Conservation (phyloP, 1,140 invertebrate species). For the Drosophila arawakana region DNA sequence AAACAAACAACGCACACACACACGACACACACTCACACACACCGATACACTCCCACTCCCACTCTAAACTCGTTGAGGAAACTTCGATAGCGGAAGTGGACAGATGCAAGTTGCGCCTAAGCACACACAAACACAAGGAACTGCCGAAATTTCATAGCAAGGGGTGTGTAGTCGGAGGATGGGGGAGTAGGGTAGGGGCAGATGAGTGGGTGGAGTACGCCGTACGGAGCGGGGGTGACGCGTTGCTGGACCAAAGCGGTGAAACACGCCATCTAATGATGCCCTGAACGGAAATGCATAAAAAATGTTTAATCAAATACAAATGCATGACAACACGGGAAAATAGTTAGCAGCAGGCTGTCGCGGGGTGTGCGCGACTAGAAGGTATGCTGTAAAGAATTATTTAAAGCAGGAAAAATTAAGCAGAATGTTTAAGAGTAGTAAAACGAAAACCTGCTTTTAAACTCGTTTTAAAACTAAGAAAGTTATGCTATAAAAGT, state of each 20-base stretch:
- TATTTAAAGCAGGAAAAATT: too few relatives aligned
- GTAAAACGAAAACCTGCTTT: too few relatives aligned
- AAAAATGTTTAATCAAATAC: slow-evolving; percentile 82
- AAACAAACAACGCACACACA: slow-evolving; percentile 47
- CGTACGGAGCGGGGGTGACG: slow-evolving; percentile 24
- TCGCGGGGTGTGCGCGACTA: slow-evolving; percentile 1
- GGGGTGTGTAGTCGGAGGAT: slow-evolving; percentile 33
- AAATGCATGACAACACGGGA: slow-evolving; percentile 77
- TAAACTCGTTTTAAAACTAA: too few relatives aligned
- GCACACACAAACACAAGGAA: slow-evolving; percentile 47
- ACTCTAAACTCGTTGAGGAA: slow-evolving; percentile 1
- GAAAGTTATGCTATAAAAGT: too few relatives aligned
- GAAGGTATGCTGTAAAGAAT: neutral
- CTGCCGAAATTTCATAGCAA: slow-evolving; percentile 35
- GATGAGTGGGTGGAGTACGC: neutral
- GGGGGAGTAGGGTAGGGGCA: slow-evolving; percentile 11
- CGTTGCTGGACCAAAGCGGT: slow-evolving; percentile 62
- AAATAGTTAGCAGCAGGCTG: slow-evolving; percentile 35
- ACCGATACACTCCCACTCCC: too few relatives aligned
- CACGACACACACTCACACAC: slow-evolving; percentile 14
- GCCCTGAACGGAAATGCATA: slow-evolving; percentile 73
- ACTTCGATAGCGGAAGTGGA: slow-evolving; percentile 63
- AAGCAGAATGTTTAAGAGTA: too few relatives aligned
- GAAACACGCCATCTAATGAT: slow-evolving; percentile 70
- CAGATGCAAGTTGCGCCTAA: slow-evolving; percentile 70